Evolutionary conservation across 2,113 vertebrate species (phyloP).

Genomic region (Platysternon megacephalum): DNA sequence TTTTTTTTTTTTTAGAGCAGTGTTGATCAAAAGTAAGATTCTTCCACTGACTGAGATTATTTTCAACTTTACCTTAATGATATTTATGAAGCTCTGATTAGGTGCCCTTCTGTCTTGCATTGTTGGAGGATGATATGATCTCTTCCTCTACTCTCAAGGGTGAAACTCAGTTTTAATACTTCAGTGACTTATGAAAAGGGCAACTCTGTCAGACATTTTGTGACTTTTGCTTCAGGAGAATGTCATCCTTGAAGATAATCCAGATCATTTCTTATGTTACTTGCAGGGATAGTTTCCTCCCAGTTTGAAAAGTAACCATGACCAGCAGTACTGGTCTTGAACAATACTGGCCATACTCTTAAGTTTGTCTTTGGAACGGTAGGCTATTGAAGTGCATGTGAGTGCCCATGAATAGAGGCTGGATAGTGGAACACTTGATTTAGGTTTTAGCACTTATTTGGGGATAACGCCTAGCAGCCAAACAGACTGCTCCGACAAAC

Average conservation of each 20-base stretch:
- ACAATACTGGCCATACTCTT: neutral
- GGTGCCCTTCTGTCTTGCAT: conserved; percentile 1
- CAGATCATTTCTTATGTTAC: neutral
- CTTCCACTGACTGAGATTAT: no score
- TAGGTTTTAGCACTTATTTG: neutral
- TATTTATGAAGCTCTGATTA: conserved; percentile 53
- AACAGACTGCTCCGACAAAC: neutral
- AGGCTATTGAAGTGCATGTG: neutral
- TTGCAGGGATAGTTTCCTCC: neutral
- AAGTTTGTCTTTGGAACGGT: neutral
- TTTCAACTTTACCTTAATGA: neutral
- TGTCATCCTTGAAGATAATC: neutral
- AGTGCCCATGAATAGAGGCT: neutral
- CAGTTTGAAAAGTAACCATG: neutral
- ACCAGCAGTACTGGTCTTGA: neutral
- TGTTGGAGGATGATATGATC: neutral
- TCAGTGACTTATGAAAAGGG: conserved; percentile 59
- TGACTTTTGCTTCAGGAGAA: conserved; percentile 35
- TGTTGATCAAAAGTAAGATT: no score
- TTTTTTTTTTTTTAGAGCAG: no score
- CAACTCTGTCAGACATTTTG: conserved; percentile 25
- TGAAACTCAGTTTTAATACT: neutral
- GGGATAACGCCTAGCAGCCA: neutral
- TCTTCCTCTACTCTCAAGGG: neutral
- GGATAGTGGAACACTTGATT: neutral